These are phyloP conservation scores for Andrena trimmerana DNA, from an alignment of 2,888 invertebrate genomes.

Conservation along the genomic window DNA sequence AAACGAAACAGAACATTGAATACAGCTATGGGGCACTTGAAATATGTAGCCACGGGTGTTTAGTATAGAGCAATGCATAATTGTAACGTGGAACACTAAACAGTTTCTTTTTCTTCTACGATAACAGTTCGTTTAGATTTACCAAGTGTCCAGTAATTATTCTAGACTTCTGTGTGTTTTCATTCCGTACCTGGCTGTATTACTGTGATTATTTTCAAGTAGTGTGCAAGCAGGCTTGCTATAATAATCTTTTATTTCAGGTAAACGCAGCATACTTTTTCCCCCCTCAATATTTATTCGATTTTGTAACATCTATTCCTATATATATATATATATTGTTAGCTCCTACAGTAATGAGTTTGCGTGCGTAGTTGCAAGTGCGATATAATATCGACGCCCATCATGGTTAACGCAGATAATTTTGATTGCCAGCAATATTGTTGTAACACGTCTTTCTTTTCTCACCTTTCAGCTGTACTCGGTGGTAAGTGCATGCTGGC, in stretches of 20 bases:
- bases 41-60: conserved; percentile 68
- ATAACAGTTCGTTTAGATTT: conserved; percentile 31
- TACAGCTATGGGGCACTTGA: conserved; percentile 58
- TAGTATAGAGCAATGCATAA: conserved; percentile 67
- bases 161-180: conserved; percentile 33
- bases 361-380: conserved; percentile 56
- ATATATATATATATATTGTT: conserved; percentile 31
- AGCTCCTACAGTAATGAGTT: conserved; percentile 40
- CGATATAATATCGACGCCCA: conserved; percentile 45
- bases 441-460: conserved; percentile 70
- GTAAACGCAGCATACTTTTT: conserved; percentile 52
- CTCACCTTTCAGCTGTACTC: conserved; percentile 73
- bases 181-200: conserved; percentile 55
- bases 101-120: conserved; percentile 66
- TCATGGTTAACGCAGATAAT: conserved; percentile 53
- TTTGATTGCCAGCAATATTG: conserved; percentile 54
- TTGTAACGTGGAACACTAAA: conserved; percentile 42
- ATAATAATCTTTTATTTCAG: conserved; percentile 50
- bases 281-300: conserved; percentile 21
- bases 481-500: conserved; percentile 75
- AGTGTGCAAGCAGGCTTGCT: conserved; percentile 56
- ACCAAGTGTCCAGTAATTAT: conserved; percentile 25
- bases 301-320: conserved; percentile 32
- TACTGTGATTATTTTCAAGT: conserved; percentile 47
- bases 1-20: conserved; percentile 52